Percentiles rank a stretch among this genome's conserved stretches.
Evolutionary conservation across 2,113 vertebrate genomes (phyloP).

Genomic region (Charina bottae): DNA sequence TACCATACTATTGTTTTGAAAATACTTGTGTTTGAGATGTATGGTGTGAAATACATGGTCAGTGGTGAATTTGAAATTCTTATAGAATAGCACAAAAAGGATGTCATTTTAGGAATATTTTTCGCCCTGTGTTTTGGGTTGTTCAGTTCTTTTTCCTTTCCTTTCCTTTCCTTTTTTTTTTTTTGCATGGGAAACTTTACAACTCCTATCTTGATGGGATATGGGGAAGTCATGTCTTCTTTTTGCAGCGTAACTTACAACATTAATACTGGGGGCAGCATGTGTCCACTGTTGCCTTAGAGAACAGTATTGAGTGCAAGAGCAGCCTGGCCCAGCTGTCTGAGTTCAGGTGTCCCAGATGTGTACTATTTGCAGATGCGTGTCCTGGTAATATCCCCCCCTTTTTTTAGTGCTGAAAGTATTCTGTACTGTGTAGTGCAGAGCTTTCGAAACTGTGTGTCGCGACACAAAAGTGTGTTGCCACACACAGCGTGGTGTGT

Average conservation of each 20-base stretch:
- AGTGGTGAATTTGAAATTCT: neutral
- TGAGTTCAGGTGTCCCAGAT: neutral
- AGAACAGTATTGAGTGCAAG: neutral
- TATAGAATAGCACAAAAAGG: neutral
- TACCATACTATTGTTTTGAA: neutral
- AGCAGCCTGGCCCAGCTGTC: neutral
- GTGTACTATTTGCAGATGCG: neutral
- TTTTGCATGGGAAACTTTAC: neutral
- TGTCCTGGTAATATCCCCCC: neutral
- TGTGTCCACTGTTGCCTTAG: neutral
- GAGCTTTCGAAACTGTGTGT: too few species aligned
- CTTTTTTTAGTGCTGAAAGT: neutral
- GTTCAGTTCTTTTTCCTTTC: neutral
- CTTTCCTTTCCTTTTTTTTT: too few species aligned
- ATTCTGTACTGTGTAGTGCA: neutral
- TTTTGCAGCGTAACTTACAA: neutral
- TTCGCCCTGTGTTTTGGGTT: neutral
- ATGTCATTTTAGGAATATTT: neutral
- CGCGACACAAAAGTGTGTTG: too few species aligned
- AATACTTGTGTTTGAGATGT: neutral
- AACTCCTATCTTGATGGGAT: neutral
- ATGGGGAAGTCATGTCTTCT: neutral
- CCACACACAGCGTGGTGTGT: too few species aligned
- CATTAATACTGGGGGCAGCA: neutral
- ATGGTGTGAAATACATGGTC: neutral